Percentiles rank a stretch among this genome's conserved stretches.
Evolutionary conservation across 2,113 vertebrate species (phyloP).

Genomic region (Thinocorus orbignyianus): DNA sequence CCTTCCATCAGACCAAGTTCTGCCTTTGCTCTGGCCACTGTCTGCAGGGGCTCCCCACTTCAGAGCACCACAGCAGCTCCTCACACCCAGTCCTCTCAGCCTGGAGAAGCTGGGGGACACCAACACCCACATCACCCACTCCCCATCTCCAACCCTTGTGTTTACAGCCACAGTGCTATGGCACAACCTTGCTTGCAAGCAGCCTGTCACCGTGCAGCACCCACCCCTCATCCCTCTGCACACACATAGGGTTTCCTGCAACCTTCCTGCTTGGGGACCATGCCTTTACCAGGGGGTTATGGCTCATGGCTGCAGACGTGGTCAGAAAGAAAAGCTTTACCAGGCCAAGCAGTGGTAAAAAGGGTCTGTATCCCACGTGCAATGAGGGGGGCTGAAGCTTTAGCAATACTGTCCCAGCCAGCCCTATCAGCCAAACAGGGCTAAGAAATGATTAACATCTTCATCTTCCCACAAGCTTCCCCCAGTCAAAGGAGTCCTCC

Average conservation of each 20-base stretch:
- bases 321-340: not conserved
- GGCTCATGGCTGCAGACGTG: accelerated
- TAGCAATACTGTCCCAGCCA: not conserved
- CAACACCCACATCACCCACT: not conserved
- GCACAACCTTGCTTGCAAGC: not conserved
- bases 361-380: accelerated
- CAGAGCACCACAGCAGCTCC: not conserved
- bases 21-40: not conserved
- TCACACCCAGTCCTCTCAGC: not conserved
- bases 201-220: accelerated
- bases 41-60: accelerated
- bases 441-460: not conserved
- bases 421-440: not conserved
- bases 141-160: not conserved
- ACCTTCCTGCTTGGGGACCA: not conserved
- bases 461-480: not conserved
- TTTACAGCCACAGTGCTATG: not conserved
- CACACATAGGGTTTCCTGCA: not conserved
- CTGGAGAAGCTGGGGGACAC: not conserved
- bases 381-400: not conserved
- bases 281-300: not conserved
- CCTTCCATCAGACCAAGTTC: not conserved
- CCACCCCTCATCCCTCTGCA: not conserved
- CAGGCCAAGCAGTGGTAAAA: not conserved
- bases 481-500: not conserved